Percentiles rank a stretch among this genome's conserved stretches.
phyloP scores from a whole-genome alignment of 2,797 vertebrate species.

The Cetoscarus ocellatus region DNA sequence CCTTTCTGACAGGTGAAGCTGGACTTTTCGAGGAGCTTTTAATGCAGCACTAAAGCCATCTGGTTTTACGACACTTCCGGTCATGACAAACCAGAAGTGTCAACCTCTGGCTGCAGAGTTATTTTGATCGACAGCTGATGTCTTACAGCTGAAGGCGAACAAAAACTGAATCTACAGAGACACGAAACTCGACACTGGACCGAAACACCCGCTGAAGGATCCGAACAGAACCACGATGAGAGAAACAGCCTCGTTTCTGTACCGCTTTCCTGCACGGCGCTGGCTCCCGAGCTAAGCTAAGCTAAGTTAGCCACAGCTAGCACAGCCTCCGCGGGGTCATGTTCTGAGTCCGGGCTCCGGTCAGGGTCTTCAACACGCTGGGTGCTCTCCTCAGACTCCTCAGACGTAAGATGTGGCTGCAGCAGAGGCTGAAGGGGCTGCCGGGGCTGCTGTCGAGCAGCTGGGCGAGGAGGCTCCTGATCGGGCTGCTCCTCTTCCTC shows the following conservation, averaged over 20 bases:
- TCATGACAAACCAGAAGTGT: slow-evolving; percentile 70
- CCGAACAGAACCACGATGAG: slow-evolving; percentile 41
- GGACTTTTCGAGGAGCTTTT: neutral
- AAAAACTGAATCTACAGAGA: neutral
- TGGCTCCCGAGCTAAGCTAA: slow-evolving; percentile 55
- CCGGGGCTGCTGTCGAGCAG: slow-evolving; percentile 94
- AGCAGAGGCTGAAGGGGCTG: slow-evolving; percentile 94
- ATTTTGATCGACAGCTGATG: slow-evolving; percentile 14
- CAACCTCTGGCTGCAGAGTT: slow-evolving; percentile 35
- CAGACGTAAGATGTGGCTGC: slow-evolving; percentile 89
- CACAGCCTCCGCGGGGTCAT: slow-evolving; percentile 4
- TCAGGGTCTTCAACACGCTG: neutral
- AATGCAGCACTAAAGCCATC: neutral
- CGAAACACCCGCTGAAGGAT: neutral
- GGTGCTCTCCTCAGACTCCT: slow-evolving; percentile 21
- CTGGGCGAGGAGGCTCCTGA: slow-evolving; percentile 91
- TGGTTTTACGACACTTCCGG: slow-evolving; percentile 72
- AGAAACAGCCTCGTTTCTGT: neutral
- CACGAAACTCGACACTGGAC: neutral
- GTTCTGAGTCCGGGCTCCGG: slow-evolving; percentile 2
- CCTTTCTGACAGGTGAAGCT: neutral
- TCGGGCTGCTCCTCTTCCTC: slow-evolving; percentile 86
- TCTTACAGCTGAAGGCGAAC: neutral
- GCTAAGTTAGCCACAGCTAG: slow-evolving; percentile 51
- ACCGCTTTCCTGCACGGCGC: slow-evolving; percentile 23